phyloP scores from a whole-genome alignment of 37 sponge, comb jelly and placozoan genomes.

The Halichondria panicea region DNA sequence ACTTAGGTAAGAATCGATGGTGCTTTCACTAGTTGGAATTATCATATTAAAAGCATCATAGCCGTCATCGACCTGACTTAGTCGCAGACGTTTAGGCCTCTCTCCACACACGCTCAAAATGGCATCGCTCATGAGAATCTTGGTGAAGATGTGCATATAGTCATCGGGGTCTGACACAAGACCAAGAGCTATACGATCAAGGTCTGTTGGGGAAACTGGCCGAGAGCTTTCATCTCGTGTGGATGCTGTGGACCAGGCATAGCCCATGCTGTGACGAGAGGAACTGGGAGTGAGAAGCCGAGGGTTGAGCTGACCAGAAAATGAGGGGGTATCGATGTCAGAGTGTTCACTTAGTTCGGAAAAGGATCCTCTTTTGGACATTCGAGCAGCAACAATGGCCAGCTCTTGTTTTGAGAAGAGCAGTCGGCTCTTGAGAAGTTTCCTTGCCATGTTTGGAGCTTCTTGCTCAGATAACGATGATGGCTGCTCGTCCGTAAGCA shows the following conservation, averaged over 20 bases:
- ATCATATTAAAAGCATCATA: neutral
- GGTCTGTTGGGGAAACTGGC: slow-evolving; percentile 66
- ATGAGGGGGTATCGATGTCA: neutral
- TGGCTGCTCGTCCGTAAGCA: too few relatives aligned
- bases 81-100: neutral
- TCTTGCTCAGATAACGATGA: too few relatives aligned
- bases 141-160: slow-evolving; percentile 38
- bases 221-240: slow-evolving; percentile 68
- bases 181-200: slow-evolving; percentile 60
- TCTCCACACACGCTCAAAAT: slow-evolving; percentile 24
- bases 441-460: too few relatives aligned
- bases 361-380: neutral
- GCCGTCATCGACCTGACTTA: neutral
- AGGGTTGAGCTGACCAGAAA: neutral
- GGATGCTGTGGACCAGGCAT: slow-evolving; percentile 74
- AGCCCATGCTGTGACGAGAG: slow-evolving; percentile 48
- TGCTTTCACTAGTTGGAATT: neutral
- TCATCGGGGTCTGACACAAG: slow-evolving; percentile 41
- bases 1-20: slow-evolving; percentile 36
- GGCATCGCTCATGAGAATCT: slow-evolving; percentile 48
- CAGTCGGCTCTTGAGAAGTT: too few relatives aligned
- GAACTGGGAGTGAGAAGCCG: slow-evolving; percentile 10
- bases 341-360: neutral
- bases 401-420: too few relatives aligned
- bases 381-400: neutral